These are phyloP conservation scores for Pyrrhosoma nymphula DNA, from an alignment of 2,888 invertebrate genomes.

Conservation along the genomic window DNA sequence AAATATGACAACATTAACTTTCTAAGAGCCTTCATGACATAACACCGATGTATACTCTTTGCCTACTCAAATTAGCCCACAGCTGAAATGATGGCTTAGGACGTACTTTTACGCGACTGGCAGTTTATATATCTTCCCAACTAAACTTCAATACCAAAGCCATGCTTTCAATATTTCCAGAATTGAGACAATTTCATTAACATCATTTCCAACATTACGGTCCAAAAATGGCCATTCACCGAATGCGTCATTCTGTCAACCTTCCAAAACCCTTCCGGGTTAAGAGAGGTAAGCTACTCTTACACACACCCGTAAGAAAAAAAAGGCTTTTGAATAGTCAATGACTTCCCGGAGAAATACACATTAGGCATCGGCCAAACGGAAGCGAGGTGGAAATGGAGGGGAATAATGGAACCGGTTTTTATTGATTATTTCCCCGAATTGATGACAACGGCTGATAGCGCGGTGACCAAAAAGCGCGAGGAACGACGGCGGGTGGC, in stretches of 20 bases:
- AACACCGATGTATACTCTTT: too few relatives aligned
- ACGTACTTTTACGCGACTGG: too few relatives aligned
- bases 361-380: conserved; percentile 9
- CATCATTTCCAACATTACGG: too few relatives aligned
- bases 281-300: not conserved
- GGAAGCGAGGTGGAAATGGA: conserved; percentile 53
- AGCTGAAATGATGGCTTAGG: too few relatives aligned
- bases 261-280: not conserved
- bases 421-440: conserved; percentile 55
- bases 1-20: too few relatives aligned
- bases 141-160: too few relatives aligned
- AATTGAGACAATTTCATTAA: too few relatives aligned
- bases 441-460: conserved; percentile 53
- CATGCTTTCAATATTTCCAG: too few relatives aligned
- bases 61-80: too few relatives aligned
- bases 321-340: conserved; percentile 37
- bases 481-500: conserved; percentile 25
- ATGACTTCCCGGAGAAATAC: conserved; percentile 48
- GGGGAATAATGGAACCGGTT: conserved; percentile 46
- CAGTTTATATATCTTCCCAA: too few relatives aligned
- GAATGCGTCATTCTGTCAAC: not conserved
- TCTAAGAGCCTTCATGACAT: too few relatives aligned
- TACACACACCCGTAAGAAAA: not conserved
- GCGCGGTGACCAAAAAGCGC: conserved; percentile 34
- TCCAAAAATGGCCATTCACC: not conserved